Evolutionary conservation across 2,797 vertebrate genomes (phyloP).

Genomic region (Sparus aurata): DNA sequence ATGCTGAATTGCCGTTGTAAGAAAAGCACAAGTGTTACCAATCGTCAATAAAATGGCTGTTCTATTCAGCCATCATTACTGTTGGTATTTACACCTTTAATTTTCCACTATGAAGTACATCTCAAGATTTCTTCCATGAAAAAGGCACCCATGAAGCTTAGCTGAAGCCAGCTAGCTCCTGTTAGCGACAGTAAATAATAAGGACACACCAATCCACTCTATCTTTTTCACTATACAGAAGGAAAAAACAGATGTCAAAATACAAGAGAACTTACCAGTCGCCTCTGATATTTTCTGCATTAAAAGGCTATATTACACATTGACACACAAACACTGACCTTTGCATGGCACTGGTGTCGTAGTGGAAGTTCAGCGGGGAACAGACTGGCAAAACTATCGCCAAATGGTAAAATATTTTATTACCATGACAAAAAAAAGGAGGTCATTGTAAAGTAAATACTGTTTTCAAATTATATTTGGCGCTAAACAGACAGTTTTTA

Average conservation of each 20-base stretch:
- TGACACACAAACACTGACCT: constrained; percentile 19
- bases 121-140: neutral
- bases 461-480: neutral
- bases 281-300: constrained; percentile 1
- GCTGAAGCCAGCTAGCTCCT: neutral
- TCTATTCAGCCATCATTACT: neutral
- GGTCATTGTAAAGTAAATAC: neutral
- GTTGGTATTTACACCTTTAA: neutral
- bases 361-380: neutral
- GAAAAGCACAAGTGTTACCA: neutral
- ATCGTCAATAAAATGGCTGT: neutral
- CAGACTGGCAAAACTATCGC: neutral
- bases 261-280: neutral
- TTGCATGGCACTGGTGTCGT: neutral
- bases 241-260: neutral
- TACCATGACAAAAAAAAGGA: no score
- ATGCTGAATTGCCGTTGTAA: no score
- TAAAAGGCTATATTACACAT: constrained; percentile 17
- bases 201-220: neutral
- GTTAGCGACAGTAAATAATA: neutral
- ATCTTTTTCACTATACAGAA: neutral
- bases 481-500: neutral
- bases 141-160: neutral
- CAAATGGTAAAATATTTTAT: no score
- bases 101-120: neutral